phyloP scores from a whole-genome alignment of 2,888 invertebrate species.

The Spialia ferax region DNA sequence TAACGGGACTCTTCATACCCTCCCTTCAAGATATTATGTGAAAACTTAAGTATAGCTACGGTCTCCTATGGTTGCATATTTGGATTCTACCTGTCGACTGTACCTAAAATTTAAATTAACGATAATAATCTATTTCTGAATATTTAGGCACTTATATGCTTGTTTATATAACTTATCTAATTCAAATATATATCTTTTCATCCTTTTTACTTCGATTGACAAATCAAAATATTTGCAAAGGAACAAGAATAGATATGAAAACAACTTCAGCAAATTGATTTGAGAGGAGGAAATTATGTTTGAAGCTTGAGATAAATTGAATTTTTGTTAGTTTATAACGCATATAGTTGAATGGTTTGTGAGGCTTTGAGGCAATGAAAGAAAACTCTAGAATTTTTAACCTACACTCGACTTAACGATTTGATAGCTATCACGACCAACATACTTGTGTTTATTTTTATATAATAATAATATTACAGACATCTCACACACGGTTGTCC shows the following conservation, averaged over 20 bases:
- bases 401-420: background rate
- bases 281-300: constrained; percentile 3
- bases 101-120: background rate
- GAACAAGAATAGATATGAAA: background rate
- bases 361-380: constrained; percentile 3
- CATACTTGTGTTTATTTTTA: background rate
- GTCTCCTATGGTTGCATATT: background rate
- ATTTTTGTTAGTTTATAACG: constrained; percentile 12
- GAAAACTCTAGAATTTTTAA: background rate
- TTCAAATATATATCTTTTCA: background rate
- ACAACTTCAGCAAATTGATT: background rate
- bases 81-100: background rate
- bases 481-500: no score
- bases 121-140: background rate
- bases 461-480: no score
- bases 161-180: background rate
- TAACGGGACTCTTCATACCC: background rate
- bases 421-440: background rate
- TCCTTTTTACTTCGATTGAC: background rate
- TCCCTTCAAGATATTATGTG: constrained; percentile 10
- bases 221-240: background rate
- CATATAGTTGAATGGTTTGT: background rate
- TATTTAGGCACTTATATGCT: background rate
- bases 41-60: background rate
- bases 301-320: constrained; percentile 12